Percentiles rank a stretch among this genome's conserved stretches.
phyloP scores from a whole-genome alignment of 2,888 invertebrate genomes.

The Drosophila paucipuncta region DNA sequence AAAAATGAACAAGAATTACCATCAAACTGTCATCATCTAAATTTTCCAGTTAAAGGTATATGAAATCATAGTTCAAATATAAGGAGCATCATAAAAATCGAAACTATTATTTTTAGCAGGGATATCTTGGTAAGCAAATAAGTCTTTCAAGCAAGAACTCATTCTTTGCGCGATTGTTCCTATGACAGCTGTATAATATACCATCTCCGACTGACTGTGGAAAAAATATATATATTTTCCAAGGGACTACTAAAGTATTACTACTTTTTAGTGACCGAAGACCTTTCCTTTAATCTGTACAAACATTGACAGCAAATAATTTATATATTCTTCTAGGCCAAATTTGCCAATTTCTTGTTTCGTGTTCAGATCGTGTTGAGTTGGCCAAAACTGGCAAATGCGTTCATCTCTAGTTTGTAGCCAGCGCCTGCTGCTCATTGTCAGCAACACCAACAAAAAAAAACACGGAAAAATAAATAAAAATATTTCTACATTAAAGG shows the following conservation, averaged over 20 bases:
- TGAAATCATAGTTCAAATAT: not conserved
- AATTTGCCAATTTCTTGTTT: not conserved
- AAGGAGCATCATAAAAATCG: not conserved
- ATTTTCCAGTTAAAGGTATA: not conserved
- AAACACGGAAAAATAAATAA: not conserved
- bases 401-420: slow-evolving; percentile 3
- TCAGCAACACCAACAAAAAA: slow-evolving; percentile 20
- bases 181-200: not conserved
- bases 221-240: no score
- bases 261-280: not conserved
- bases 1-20: not conserved
- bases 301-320: not conserved
- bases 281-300: not conserved
- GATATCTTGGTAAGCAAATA: rapidly evolving
- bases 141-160: not conserved
- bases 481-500: slow-evolving; percentile 77
- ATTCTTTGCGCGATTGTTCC: not conserved
- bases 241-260: not conserved
- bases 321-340: not conserved
- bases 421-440: slow-evolving; percentile 40
- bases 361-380: not conserved
- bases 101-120: not conserved
- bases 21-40: not conserved
- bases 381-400: not conserved
- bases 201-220: not conserved